Evolutionary conservation across 2,888 invertebrate species (phyloP), one percentile per base, ranked within the genome.

Genomic region (Ommatoiulus sabulosus): DNA sequence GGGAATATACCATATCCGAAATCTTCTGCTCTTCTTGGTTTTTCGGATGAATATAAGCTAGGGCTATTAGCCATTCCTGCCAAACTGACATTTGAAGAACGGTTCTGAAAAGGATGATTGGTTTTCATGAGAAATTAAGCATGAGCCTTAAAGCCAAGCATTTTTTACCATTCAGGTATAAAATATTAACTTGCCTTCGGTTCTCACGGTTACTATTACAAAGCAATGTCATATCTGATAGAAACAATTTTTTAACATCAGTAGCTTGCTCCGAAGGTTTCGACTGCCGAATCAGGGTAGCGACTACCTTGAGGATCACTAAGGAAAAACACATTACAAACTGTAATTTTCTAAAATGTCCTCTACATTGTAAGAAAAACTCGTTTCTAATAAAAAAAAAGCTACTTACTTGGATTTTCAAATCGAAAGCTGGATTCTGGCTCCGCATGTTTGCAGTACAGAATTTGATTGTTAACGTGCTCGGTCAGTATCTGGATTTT

Each of bases 31-130:
- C 98, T 92, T 98, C 98, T 0, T 96, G 95, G 91, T 96, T 97
- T 93, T 97, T 97, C 0, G 99, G 99, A 93, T 98, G 99, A 90
- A 99, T 98, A 93, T 99, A 99, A 44, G 99, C 98, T 96, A 98
- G 96, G 6, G 99, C 98, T 91, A 99, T 99, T 15, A 99, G 94
- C 99, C 99, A 99, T 92, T 98, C 99, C 93, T 97, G 97, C 99
- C 99, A 99, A 0, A 99, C 99, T 0, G 99, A 99, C 99, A 99
- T 99, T 94, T 99, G 99, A 84, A 99, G 94, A 17, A 99, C 98
- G 0, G 98, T 99, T 90, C 94, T 93, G 90, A 90, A 86, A 44
- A n/a, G 44, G 17, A 43, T 4, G n/a, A 86, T 44, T 24, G 24
- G 17, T 6, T 84, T 88, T 84, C 84, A 44, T 44, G 2, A 88